Evolutionary conservation across 2,888 invertebrate species (phyloP).

Genomic region (Tenthredo notha): DNA sequence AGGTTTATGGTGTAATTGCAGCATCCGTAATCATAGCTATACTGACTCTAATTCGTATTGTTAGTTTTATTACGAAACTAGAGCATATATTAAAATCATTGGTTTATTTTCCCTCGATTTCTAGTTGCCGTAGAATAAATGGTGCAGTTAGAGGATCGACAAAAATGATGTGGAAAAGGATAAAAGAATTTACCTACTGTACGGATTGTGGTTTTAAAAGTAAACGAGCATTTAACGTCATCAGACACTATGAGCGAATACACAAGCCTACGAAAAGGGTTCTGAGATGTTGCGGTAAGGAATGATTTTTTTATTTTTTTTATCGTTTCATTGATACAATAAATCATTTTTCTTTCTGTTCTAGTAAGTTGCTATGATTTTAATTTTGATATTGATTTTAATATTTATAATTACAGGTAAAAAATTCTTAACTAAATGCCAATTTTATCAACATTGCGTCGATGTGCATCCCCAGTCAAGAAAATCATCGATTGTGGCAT

Average conservation of each 20-base stretch:
- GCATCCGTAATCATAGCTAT: neutral
- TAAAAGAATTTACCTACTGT: constrained; percentile 56
- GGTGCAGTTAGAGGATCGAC: neutral
- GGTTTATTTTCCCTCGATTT: neutral
- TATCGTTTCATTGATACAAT: constrained; percentile 31
- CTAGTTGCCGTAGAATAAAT: neutral
- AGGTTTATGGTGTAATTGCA: neutral
- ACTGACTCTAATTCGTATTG: neutral
- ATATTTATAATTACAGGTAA: constrained; percentile 4
- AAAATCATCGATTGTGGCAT: constrained; percentile 53
- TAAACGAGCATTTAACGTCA: constrained; percentile 63
- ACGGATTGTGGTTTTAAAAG: constrained; percentile 63
- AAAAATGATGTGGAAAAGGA: neutral
- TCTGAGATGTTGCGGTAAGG: constrained; percentile 63
- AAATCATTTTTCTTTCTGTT: constrained; percentile 34
- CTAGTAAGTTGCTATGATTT: constrained; percentile 42
- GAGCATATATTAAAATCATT: neutral
- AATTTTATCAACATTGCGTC: constrained; percentile 66
- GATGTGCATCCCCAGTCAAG: constrained; percentile 60
- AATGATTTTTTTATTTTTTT: neutral
- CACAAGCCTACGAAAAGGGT: constrained; percentile 57
- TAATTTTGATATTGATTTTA: constrained; percentile 25
- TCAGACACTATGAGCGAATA: constrained; percentile 66
- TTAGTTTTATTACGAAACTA: neutral
- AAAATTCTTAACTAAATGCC: constrained; percentile 61